Evolutionary conservation across 92 coral and sea anemone species (phyloP), one percentile per base, ranked within the genome.

Genomic region (Ricordea florida): DNA sequence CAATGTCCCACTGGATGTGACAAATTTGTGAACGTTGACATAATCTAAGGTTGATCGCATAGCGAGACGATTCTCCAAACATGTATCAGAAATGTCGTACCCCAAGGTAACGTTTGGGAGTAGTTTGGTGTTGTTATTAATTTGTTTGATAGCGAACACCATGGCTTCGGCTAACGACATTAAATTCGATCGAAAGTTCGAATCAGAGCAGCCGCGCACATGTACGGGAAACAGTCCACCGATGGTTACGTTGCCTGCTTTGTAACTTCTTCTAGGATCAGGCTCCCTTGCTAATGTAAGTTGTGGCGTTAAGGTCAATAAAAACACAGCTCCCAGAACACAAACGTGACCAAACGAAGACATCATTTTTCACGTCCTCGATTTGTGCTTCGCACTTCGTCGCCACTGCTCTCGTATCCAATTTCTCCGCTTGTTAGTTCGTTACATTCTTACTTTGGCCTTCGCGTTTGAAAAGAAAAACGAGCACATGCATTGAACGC

Each of bases 171-270:
- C 86, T 31, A 93, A 53, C 9, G 89, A 82, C 69, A 91, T 82
- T 68, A 76, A 80, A 43, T 85, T 45, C 3, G 86, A 57, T 25
- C 84, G 77, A 36, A 93, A 88, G 0, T 48, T 52, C 28, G 51
- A 69, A 28, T 28, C 56, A 14, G 49, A 32, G 43, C 83, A 57
- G 10, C 85, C 67, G 8, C 60, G 22, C 10, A 85, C 83, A 51
- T 94, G 98, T 10, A 94, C 88, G 2, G 98, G 98, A 28, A 94
- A 94, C 9, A 94, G 58, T 0, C 98, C 98, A 21, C 90, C 93
- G 69, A 94, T 68, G 5, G 90, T 79, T n/a, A 94, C 74, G 35
- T 85, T 56, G 6, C 98, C 98, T 2, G 62, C 10, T 70, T 82
- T 69, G 83, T 35, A 66, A 34, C 59, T 62, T 50, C 70, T 62